Evolutionary conservation across 1,140 invertebrate genomes (phyloP).

Genomic region (Laupala kohalensis): DNA sequence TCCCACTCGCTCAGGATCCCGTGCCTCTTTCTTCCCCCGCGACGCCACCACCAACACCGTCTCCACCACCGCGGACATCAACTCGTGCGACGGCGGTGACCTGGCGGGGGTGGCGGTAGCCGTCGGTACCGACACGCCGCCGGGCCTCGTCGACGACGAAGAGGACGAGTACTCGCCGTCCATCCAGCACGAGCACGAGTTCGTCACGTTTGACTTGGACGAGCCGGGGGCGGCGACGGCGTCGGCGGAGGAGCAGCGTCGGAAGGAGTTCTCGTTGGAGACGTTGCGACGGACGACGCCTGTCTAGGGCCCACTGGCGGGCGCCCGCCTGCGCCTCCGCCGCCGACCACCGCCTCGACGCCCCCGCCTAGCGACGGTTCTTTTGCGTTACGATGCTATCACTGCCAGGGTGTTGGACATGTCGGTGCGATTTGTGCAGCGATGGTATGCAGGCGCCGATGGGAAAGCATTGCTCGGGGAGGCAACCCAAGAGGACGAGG

Average conservation of each 20-base stretch:
- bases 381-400: background rate
- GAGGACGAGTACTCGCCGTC: slow-evolving; percentile 29
- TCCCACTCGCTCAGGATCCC: background rate
- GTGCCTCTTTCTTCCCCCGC: slow-evolving; percentile 25
- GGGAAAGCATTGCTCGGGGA: background rate
- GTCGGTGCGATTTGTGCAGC: background rate
- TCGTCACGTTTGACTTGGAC: slow-evolving; percentile 32
- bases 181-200: slow-evolving; percentile 26
- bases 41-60: slow-evolving; percentile 38
- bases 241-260: background rate
- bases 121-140: too few species aligned
- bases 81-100: slow-evolving; percentile 19
- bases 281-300: slow-evolving; percentile 9
- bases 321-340: too few species aligned
- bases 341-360: too few species aligned
- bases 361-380: too few species aligned
- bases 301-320: slow-evolving; percentile 1
- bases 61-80: slow-evolving; percentile 38
- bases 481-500: background rate
- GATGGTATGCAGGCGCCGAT: background rate
- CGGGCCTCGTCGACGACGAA: slow-evolving; percentile 12
- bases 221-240: background rate
- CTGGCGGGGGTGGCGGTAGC: background rate
- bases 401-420: background rate
- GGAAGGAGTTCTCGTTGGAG: slow-evolving; percentile 10